These are phyloP conservation scores for Clarias pachynema DNA, from an alignment of 2,797 vertebrate genomes.

Conservation along the genomic window DNA sequence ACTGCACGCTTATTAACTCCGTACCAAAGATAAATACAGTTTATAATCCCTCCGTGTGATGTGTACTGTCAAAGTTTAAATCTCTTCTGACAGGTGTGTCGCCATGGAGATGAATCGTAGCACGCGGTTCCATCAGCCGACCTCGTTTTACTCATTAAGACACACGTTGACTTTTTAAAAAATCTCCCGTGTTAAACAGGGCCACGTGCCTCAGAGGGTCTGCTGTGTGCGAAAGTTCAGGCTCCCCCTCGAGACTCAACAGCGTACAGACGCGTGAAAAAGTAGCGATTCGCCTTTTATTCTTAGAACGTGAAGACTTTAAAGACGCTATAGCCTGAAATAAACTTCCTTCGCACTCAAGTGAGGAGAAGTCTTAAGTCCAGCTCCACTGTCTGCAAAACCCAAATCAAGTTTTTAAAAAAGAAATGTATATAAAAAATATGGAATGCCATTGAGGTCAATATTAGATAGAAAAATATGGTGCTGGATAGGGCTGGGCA, in stretches of 20 bases:
- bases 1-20: constrained; percentile 23
- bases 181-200: constrained; percentile 10
- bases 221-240: constrained; percentile 6
- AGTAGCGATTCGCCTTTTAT: not conserved
- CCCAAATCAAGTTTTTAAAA: not conserved
- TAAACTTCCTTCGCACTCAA: not conserved
- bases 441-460: not conserved
- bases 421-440: not conserved
- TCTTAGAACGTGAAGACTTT: not conserved
- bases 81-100: constrained; percentile 52
- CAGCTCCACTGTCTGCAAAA: not conserved
- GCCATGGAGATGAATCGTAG: constrained; percentile 70
- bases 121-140: constrained; percentile 60
- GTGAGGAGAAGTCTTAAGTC: not conserved
- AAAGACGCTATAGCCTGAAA: not conserved
- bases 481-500: not conserved
- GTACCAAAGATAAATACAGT: not conserved
- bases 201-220: constrained; percentile 5
- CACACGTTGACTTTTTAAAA: constrained; percentile 10
- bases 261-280: not conserved
- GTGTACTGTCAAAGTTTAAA: constrained; percentile 11
- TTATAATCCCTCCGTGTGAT: not conserved
- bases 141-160: constrained; percentile 48
- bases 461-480: not conserved
- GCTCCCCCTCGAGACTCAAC: constrained; percentile 7